Evolutionary conservation across 2,113 vertebrate species (phyloP).

Genomic region (Corvus moneduloides): DNA sequence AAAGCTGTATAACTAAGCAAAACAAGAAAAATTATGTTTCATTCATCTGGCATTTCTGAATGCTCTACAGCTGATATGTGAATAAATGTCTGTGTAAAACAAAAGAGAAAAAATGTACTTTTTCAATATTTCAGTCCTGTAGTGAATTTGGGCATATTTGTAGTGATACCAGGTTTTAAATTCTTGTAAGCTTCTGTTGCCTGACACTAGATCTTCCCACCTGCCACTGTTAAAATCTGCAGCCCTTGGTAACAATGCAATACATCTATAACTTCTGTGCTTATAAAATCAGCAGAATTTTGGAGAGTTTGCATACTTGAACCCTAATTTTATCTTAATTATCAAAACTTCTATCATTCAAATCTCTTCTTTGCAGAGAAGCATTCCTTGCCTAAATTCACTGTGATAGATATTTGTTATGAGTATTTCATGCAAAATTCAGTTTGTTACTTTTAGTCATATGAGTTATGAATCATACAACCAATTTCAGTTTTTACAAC

Average conservation of each 20-base stretch:
- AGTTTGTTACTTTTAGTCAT: background rate
- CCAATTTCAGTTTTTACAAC: constrained; percentile 21
- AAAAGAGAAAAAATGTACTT: background rate
- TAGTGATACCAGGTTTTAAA: background rate
- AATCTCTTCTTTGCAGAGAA: background rate
- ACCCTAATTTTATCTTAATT: background rate
- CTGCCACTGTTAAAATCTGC: background rate
- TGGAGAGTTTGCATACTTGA: background rate
- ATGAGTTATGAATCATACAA: background rate
- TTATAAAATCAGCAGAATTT: background rate
- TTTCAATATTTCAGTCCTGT: background rate
- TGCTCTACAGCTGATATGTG: background rate
- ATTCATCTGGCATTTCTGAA: background rate
- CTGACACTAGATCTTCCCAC: background rate
- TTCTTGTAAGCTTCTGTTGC: background rate
- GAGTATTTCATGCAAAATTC: background rate
- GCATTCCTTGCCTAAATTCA: background rate
- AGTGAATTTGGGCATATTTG: background rate
- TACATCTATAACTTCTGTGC: background rate
- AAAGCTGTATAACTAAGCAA: background rate
- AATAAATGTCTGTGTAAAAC: background rate
- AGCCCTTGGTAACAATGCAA: background rate
- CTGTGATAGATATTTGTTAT: background rate
- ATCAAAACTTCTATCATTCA: background rate
- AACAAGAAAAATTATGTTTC: background rate